Evolutionary conservation across 2,113 vertebrate species (phyloP).

Genomic region (Sylvilagus bachmani): DNA sequence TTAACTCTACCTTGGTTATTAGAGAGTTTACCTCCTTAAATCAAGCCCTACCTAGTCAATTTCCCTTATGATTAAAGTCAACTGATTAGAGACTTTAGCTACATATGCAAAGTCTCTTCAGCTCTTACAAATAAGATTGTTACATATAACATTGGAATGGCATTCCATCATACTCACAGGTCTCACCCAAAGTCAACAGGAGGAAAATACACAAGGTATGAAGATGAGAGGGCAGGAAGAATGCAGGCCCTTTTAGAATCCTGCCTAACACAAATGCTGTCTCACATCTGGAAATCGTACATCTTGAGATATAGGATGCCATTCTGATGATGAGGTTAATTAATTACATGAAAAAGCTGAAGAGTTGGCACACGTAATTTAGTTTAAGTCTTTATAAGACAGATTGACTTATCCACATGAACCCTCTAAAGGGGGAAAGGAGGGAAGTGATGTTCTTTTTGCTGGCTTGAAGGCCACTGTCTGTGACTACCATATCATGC

Average conservation of each 20-base stretch:
- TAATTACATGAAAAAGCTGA: too few relatives aligned
- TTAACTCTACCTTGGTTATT: not conserved
- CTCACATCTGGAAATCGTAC: not conserved
- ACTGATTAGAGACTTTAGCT: not conserved
- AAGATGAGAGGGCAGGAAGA: not conserved
- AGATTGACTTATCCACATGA: too few relatives aligned
- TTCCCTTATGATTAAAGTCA: not conserved
- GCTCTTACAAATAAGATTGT: not conserved
- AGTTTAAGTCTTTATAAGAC: too few relatives aligned
- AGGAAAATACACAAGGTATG: not conserved
- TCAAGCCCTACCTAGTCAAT: not conserved
- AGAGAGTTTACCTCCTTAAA: not conserved
- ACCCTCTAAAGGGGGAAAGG: too few relatives aligned
- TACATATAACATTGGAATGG: not conserved
- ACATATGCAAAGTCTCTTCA: constrained; percentile 8
- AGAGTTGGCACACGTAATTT: too few relatives aligned
- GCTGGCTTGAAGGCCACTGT: not conserved
- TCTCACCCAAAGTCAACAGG: not conserved
- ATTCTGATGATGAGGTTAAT: too few relatives aligned
- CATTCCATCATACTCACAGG: not conserved
- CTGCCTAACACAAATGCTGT: not conserved
- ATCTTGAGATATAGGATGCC: not conserved
- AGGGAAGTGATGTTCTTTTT: too few relatives aligned
- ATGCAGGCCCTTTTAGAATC: not conserved
- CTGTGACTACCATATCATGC: not conserved